Percentiles rank a stretch among this genome's conserved stretches.
Conservation (phyloP, 2,888 invertebrate genomes). For the Cosmorhoe ocellata region DNA sequence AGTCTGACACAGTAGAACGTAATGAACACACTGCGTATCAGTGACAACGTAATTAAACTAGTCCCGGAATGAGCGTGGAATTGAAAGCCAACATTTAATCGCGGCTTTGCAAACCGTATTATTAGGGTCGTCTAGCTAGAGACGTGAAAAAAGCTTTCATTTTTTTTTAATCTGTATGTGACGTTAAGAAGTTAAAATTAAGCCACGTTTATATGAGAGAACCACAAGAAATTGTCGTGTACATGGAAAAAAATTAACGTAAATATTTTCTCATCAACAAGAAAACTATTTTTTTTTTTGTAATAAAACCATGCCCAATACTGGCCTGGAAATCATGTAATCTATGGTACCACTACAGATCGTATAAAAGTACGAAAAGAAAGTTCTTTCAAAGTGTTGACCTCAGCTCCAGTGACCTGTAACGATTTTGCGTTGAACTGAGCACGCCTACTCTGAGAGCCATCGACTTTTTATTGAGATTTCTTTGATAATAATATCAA, state of each 20-base stretch:
- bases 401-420: slow-evolving; percentile 33
- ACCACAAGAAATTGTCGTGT: too few relatives aligned
- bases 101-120: slow-evolving; percentile 11
- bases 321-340: too few relatives aligned
- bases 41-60: slow-evolving; percentile 40
- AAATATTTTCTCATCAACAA: too few relatives aligned
- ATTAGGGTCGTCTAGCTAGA: slow-evolving; percentile 2
- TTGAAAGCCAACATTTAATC: slow-evolving; percentile 20
- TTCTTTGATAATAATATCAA: slow-evolving; percentile 7
- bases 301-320: background rate
- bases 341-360: too few relatives aligned
- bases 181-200: too few relatives aligned
- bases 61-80: slow-evolving; percentile 11
- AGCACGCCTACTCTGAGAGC: slow-evolving; percentile 21
- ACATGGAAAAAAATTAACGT: too few relatives aligned
- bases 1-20: background rate
- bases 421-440: slow-evolving; percentile 33
- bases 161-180: too few relatives aligned
- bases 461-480: slow-evolving; percentile 24
- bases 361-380: slow-evolving; percentile 2
- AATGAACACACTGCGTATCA: slow-evolving; percentile 46
- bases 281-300: too few relatives aligned
- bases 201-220: too few relatives aligned
- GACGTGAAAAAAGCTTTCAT: too few relatives aligned
- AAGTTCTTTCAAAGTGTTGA: slow-evolving; percentile 26